Conservation (phyloP, 2,113 vertebrate species). For the Amphiprion ocellaris region DNA sequence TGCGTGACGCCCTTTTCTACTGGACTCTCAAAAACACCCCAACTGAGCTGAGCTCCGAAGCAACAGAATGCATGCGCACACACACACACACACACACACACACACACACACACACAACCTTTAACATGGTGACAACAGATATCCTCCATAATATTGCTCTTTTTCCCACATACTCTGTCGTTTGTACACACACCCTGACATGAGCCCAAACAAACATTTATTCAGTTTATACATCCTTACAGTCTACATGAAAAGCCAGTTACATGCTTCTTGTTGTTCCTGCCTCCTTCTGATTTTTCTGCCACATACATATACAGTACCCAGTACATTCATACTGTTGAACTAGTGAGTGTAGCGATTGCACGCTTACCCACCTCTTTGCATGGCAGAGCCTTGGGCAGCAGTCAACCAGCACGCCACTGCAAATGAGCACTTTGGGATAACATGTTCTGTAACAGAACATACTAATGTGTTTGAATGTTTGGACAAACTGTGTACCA, state of each 20-base stretch:
- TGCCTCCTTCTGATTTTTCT: background rate
- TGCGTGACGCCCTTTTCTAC: conserved; percentile 45
- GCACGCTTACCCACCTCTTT: conserved; percentile 30
- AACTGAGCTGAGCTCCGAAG: conserved; percentile 19
- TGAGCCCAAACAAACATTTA: background rate
- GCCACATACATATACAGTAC: conserved; percentile 8
- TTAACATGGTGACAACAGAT: conserved; percentile 30
- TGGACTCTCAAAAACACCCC: conserved; percentile 23
- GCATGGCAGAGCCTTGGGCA: conserved; percentile 39
- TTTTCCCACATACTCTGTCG: background rate
- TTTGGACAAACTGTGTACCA: background rate
- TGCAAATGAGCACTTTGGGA: conserved; percentile 22
- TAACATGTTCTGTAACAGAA: conserved; percentile 16
- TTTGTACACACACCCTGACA: conserved; percentile 2
- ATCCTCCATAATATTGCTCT: conserved; percentile 28
- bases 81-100: background rate
- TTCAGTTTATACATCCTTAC: background rate
- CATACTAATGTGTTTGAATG: background rate
- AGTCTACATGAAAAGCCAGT: conserved; percentile 13
- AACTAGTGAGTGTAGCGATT: conserved; percentile 18
- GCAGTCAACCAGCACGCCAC: conserved; percentile 3
- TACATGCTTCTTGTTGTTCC: background rate
- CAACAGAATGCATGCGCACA: conserved; percentile 5
- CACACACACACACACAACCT: conserved; percentile 40
- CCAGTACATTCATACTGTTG: background rate